Evolutionary conservation across 1,140 invertebrate genomes (phyloP), one percentile per base, ranked within the genome.

Genomic region (Trialeurodes vaporariorum): DNA sequence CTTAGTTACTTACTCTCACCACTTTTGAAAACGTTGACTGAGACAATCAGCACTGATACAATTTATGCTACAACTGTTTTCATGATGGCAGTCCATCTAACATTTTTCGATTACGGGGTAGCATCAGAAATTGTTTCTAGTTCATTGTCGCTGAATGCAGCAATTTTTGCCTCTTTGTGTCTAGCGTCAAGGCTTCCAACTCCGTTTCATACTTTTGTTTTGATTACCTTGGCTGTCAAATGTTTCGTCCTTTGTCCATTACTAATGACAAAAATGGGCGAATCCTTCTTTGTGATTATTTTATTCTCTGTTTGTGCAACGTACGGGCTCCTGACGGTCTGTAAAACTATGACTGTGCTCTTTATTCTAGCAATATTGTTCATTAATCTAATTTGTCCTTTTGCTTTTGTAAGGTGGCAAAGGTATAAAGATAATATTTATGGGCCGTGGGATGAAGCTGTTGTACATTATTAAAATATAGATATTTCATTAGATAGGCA

Each of bases 21-120:
- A 0, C 84, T 97, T 25, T 79, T 98, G n/a, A 92, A 96, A 77
- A 97, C 93, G 0, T 80, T 98, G 34, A 98, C 96, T 0, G 92
- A 96, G 77, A 94, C 93, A 0, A 90, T 98, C 0, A 96, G 93
- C 74, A 98, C 95, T 0, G 95, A 98, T 77, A 97, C 95, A 1
- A 97, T 98, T 75, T 97, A 97, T 75, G 90, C 91, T 1, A 93
- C 89, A 81, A 87, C 93, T 24, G 86, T 90, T 62, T 83, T 93
- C 49, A 93, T 96, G 86, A 86, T 98, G 77, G 72, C 93, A 0
- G 79, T 91, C 5, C 94, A 98, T 81, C 80, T 98, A 40, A 82
- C 93, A 67, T 96, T 96, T 75, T 92, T 91, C 75, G 91, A 98
- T 77, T 98, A 98, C 77, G 91, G 92, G 21, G 83, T 92, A 1